Evolutionary conservation across 2,797 vertebrate genomes (phyloP), one percentile per base, ranked within the genome.

Genomic region (Siniperca undulata): DNA sequence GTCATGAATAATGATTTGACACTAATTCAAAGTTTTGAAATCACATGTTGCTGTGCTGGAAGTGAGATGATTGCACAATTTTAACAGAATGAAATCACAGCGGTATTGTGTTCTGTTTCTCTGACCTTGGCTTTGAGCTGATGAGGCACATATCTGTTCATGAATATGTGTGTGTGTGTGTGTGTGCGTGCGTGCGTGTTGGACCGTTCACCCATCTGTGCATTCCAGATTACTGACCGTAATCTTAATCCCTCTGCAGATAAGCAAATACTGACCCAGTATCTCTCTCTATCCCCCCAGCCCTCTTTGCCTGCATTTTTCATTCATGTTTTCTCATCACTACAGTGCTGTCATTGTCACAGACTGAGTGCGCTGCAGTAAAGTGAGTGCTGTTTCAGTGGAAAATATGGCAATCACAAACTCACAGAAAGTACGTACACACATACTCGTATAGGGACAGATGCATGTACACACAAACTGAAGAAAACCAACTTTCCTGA

Each of bases 191-290:
- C 42, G 78, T 42, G 67, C n/a, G 59, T 59, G 70, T 44, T 24
- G 61, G 80, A 69, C 38, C 20, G 7, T 52, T 84, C 74, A 71
- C 65, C 84, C 91, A 87, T 91, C 89, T 92, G 90, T 87, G 84
- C 81, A 27, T n/a, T 70, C 77, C 81, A 85, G 91, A 92, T 93
- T 91, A 89, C 77, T 78, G 78, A 81, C 66, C 22, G 19, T 92
- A 90, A 92, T 91, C 90, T 86, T 92, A 90, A 93, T 91, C 89
- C 75, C 64, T 76, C 38, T 75, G 76, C 84, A 86, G 80, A 87
- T 81, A 62, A 80, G 76, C 74, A 77, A 89, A 89, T 61, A 70
- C 67, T 90, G 77, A 89, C 87, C 85, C 82, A 74, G 64, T 83
- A 83, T 80, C 62, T 72, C 65, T 48, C 50, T 61, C 42, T 50